Base-by-base conservation (phyloP, 2,113 vertebrate genomes). In the Numida meleagris region DNA sequence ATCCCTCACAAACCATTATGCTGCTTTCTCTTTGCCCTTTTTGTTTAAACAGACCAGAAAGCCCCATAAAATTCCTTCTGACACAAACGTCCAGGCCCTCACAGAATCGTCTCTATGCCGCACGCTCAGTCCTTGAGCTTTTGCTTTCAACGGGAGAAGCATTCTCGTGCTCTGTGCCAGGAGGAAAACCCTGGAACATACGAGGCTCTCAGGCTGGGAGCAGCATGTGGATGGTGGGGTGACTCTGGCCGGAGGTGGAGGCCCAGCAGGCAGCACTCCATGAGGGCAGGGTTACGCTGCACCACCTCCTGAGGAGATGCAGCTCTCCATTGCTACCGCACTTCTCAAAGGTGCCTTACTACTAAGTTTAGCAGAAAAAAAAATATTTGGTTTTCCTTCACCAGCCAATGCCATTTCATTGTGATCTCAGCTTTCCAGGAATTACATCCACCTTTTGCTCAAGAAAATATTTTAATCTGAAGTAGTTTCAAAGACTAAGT, bases 401-500 rank as follows among this genome's bases (percentile, higher is more conserved):
- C 4, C 33, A 91, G 55, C 58, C 6, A 68, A 76, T 13, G 53
- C 4, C 21, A 45, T 42, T 86, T 93, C n/a, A 40, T 12, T 70
- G n/a, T 71, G 61, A 81, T 19, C 46, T 81, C 74, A 88, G 21
- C 29, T 90, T 86, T 38, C 55, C 42, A 90, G 42, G 29, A 74
- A 85, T 73, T 27, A 38, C 2, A 62, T 19, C 42, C 62, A 16
- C 34, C 38, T 61, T 59, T 71, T 73, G 7, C 63, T 79, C 23
- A 48, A 73, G 91, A 94, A 76, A 53, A 45, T 45, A 29, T 79
- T 89, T 83, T 59, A 63, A 81, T 58, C 31, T 83, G 23, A 81
- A 90, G 29, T 63, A 42, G 27, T 82, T 95, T 89, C 38, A 45
- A 94, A 89, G 42, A 67, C 16, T 50, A 83, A 90, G 83, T 62